phyloP scores from a whole-genome alignment of 2,888 invertebrate species.

The Leucophora obtusa region DNA sequence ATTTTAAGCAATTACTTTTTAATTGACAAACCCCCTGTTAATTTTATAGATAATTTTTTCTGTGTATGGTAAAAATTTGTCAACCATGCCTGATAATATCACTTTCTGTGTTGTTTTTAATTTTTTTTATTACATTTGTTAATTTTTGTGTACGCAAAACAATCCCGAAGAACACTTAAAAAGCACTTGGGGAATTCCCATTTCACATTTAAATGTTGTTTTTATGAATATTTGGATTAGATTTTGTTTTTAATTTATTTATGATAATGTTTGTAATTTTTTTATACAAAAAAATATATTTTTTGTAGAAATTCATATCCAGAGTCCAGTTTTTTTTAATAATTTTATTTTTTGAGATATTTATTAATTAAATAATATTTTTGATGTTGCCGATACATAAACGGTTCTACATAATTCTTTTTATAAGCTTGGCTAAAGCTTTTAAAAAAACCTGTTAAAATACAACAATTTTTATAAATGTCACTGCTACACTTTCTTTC shows the following conservation, averaged over 20 bases:
- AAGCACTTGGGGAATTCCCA: conserved; percentile 45
- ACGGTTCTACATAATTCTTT: background rate
- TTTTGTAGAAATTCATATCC: conserved; percentile 27
- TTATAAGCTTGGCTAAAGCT: background rate
- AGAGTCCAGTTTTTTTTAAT: conserved; percentile 18
- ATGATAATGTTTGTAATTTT: conserved; percentile 15
- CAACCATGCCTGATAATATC: too few relatives aligned
- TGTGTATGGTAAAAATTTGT: too few relatives aligned
- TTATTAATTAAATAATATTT: conserved; percentile 1
- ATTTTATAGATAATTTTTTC: too few relatives aligned
- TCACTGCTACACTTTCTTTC: background rate
- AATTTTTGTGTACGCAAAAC: conserved; percentile 19
- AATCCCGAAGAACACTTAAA: conserved; percentile 31
- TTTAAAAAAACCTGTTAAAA: background rate
- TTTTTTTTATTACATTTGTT: conserved; percentile 20
- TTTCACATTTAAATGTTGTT: conserved; percentile 36
- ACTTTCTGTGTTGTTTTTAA: background rate
- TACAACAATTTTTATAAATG: background rate
- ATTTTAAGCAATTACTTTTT: too few relatives aligned
- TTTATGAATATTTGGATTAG: conserved; percentile 39
- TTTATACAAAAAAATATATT: conserved; percentile 21
- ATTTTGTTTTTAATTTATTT: conserved; percentile 29
- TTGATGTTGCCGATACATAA: conserved; percentile 22
- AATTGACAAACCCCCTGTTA: too few relatives aligned
- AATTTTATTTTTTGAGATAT: background rate